Conservation (phyloP, 2,797 vertebrate genomes). For the Schizopygopsis pylzovi region DNA sequence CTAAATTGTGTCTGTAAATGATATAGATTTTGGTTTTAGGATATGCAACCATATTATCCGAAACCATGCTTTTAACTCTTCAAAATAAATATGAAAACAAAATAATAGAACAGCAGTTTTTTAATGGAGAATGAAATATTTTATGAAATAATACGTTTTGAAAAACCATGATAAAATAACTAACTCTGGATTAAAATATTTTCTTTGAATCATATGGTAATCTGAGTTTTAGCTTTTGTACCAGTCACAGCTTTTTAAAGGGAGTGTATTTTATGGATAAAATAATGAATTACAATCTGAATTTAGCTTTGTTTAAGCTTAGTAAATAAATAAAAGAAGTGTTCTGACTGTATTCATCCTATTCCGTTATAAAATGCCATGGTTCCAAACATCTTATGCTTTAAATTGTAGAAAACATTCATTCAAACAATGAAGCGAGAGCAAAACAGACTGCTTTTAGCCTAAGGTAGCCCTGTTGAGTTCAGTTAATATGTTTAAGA, state of each 20-base stretch:
- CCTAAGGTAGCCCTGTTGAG: not conserved
- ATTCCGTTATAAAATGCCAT: not conserved
- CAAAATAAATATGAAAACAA: not conserved
- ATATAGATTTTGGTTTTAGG: not conserved
- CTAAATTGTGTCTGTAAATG: constrained; percentile 18
- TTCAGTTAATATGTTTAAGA: not conserved
- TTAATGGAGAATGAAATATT: no score
- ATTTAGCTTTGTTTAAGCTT: constrained; percentile 6
- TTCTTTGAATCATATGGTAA: not conserved
- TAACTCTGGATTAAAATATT: not conserved
- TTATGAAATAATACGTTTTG: no score
- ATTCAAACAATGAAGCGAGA: not conserved
- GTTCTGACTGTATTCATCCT: not conserved
- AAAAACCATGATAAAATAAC: not conserved
- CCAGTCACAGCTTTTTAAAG: not conserved
- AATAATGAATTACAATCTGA: not conserved
- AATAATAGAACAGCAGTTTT: no score
- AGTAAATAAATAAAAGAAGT: not conserved
- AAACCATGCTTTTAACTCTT: not conserved
- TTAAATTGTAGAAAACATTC: not conserved
- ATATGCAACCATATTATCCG: not conserved
- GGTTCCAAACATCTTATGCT: not conserved
- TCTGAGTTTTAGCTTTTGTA: not conserved
- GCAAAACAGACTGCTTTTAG: not conserved
- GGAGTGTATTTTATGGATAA: constrained; percentile 1